Base-by-base conservation (phyloP, 2,797 vertebrate genomes). In the Phoebastria nigripes region DNA sequence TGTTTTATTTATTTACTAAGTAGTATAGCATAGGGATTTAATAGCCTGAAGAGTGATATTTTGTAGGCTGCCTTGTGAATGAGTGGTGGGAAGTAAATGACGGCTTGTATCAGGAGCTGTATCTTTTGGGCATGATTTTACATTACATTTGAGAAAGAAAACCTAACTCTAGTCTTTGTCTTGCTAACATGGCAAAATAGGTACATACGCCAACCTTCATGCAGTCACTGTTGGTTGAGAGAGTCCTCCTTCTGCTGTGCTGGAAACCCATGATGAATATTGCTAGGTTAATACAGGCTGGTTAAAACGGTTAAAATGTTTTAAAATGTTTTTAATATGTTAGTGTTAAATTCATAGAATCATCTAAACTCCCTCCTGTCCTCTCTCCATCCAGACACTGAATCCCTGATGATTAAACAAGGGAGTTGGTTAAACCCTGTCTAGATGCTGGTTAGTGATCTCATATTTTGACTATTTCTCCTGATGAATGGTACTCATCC, bases 381-480 rank as follows among this genome's bases (percentile, higher is more conserved):
- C 22, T 69, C 15, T 42, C 21, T 89, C n/a, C 47, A 15, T 80
- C 71, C 78, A 85, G 74, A 82, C 78, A 42, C 52, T 71, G 59
- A 95, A 71, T 94, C 82, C 77, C 52, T 35, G 56, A 19, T 93
- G 93, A 80, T 90, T 94, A 92, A 96, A 90, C 41, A 70, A 83
- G 63, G 62, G 88, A 87, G 79, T 94, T 92, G 94, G 61, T 89
- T 91, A 89, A 93, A 89, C 47, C 63, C 63, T 94, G 94, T 89
- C 89, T 95, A 70, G 80, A 91, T 93, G 63, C 82, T 96, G 86
- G 82, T 92, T 95, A 95, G 86, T 94, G 95, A 96, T 85, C 90
- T 92, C 90, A 82, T 96, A 51, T 92, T 97, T 91, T 93, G 91
- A 87, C 95, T 96, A 28, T 96, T 97, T 95, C 69, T 93, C 31